Evolutionary conservation across 2,113 vertebrate species (phyloP).

Genomic region (Leiothrix lutea): DNA sequence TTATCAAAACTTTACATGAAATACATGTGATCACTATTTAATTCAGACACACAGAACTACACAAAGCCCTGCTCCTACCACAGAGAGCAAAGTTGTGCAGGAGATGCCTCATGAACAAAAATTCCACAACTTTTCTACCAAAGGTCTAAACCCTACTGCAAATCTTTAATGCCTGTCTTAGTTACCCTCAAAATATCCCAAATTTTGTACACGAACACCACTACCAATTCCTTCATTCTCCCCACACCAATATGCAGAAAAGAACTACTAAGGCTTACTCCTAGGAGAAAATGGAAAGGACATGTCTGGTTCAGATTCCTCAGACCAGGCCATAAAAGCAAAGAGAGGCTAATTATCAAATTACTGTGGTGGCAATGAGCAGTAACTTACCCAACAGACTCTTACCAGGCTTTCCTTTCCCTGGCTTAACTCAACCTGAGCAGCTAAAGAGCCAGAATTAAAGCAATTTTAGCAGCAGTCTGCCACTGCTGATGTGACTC

Average conservation of each 20-base stretch:
- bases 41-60: not conserved
- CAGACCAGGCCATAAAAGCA: not conserved
- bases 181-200: not conserved
- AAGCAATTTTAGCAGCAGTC: not conserved
- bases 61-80: not conserved
- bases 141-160: not conserved
- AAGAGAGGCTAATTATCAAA: not conserved
- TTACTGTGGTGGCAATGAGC: not conserved
- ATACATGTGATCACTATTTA: not conserved
- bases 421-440: not conserved
- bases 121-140: not conserved
- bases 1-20: not conserved
- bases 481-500: not conserved
- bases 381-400: not conserved
- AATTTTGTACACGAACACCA: not conserved
- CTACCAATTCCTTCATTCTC: not conserved
- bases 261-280: not conserved
- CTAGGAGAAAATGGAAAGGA: not conserved
- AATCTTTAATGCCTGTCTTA: not conserved
- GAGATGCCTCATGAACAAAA: not conserved
- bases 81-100: not conserved
- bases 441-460: not conserved
- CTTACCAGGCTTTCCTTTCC: not conserved
- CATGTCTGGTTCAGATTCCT: not conserved
- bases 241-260: no score